Evolutionary conservation across 2,797 vertebrate species (phyloP).

Genomic region (Fistularia commersonii): DNA sequence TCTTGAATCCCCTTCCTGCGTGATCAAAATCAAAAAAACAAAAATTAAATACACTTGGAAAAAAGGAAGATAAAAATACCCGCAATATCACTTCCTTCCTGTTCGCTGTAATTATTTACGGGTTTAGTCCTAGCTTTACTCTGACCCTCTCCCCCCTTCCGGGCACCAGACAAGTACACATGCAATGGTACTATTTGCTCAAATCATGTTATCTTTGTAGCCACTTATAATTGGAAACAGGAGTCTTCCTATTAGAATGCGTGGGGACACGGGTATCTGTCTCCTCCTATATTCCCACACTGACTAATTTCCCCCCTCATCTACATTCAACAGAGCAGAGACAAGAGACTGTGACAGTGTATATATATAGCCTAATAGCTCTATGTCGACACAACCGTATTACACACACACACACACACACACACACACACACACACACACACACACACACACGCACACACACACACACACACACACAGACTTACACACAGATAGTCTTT

Average conservation of each 20-base stretch:
- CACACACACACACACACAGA: no score
- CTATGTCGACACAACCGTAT: no score
- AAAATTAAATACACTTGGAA: constrained; percentile 29
- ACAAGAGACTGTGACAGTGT: constrained; percentile 39
- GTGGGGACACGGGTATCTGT: constrained; percentile 83
- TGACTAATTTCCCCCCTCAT: constrained; percentile 66
- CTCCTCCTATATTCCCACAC: constrained; percentile 80
- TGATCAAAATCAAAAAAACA: constrained; percentile 8
- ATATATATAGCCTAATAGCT: constrained; percentile 14
- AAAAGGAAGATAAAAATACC: constrained; percentile 36
- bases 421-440: no score
- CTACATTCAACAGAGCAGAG: constrained; percentile 55
- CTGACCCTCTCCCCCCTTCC: constrained; percentile 22
- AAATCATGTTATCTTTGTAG: constrained; percentile 77
- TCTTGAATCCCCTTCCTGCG: constrained; percentile 21
- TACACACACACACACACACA: background rate
- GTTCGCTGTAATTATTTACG: constrained; percentile 10
- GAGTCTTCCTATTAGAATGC: constrained; percentile 75
- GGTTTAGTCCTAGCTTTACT: constrained; percentile 20
- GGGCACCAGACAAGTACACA: constrained; percentile 33
- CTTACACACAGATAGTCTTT: no score
- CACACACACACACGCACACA: no score
- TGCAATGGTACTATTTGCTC: constrained; percentile 57
- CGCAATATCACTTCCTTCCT: constrained; percentile 4
- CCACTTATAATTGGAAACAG: constrained; percentile 82